Percentiles rank a stretch among this genome's conserved stretches.
Evolutionary conservation across 2,797 vertebrate genomes (phyloP).

Genomic region (Micropoecilia bifurca): DNA sequence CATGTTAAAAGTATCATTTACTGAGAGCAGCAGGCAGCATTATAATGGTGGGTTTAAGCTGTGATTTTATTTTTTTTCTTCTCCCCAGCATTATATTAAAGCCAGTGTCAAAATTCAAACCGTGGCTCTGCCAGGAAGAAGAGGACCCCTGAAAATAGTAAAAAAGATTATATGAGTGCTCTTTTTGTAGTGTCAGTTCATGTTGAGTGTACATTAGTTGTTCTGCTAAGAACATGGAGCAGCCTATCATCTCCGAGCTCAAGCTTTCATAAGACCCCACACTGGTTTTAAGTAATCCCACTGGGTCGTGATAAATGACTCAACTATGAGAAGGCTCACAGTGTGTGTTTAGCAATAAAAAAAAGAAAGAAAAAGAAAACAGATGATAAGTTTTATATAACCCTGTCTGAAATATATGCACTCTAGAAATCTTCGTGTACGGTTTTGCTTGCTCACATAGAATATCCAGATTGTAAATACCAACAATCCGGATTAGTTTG

Average conservation of each 20-base stretch:
- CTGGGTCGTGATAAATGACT: conserved; percentile 61
- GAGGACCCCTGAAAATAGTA: conserved; percentile 30
- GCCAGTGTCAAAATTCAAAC: conserved; percentile 29
- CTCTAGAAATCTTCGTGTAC: neutral
- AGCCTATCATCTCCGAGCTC: conserved; percentile 34
- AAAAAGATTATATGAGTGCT: conserved; percentile 48
- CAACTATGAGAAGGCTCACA: conserved; percentile 27
- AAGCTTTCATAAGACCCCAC: conserved; percentile 49
- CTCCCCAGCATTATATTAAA: conserved; percentile 34
- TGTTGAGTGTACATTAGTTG: conserved; percentile 39
- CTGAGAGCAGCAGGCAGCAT: conserved; percentile 39
- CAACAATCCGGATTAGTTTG: neutral
- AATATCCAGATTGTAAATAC: neutral
- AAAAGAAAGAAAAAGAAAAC: conserved; percentile 12
- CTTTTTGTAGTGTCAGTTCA: conserved; percentile 57
- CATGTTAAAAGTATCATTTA: conserved; percentile 28
- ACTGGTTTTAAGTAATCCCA: conserved; percentile 68
- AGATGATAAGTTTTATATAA: conserved; percentile 13
- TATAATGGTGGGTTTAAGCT: conserved; percentile 26
- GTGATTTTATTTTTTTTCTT: conserved; percentile 7
- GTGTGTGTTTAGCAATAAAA: conserved; percentile 18
- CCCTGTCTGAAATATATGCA: conserved; percentile 10
- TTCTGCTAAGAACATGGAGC: conserved; percentile 31
- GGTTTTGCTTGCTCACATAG: conserved; percentile 1
- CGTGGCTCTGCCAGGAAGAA: conserved; percentile 11